Base-by-base conservation (phyloP, 2,797 vertebrate species). In the Poeciliopsis presidionis region DNA sequence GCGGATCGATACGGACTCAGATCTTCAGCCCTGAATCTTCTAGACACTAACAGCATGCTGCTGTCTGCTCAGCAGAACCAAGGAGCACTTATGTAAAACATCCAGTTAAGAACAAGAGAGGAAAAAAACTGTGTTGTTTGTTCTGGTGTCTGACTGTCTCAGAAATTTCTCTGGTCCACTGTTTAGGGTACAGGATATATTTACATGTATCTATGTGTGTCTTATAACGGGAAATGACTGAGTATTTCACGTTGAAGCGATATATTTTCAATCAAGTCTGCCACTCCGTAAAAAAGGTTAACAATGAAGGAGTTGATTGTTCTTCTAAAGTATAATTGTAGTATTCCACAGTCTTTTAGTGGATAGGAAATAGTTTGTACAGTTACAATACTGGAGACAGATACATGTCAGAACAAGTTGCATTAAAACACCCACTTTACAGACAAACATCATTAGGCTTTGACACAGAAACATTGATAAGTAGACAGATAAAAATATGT, bases 1-100 rank as follows among this genome's bases (percentile, higher is more conserved):
- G 77, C 72, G 76, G 73, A 87, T 88, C 89, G 75, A 86, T 85
- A 86, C 45, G 78, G 65, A 83, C 87, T 85, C 86, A 51, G 49
- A 63, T 57, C 69, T 63, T 20, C 76, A 77, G 30, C 73, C 74
- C 59, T 45, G 72, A 77, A 73, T 77, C 81, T 85, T 74, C 1
- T 46, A 74, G 77, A 72, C 45, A 43, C 8, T 41, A 67, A 63
- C 45, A 47, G 63, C 36, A 72, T 18, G 47, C 36, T 53, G 74
- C 46, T 76, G 78, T 79, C 43, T 69, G 47, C 20, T 84, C 80
- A 84, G 74, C 67, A 70, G 67, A 70, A 70, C 67, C 67, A 45
- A 43, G 22, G 25, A 45, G 39, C 67, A 45, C 41, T 70, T 70
- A 70, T 70, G 67, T 28, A 70, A 70, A 70, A 45, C 67, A 70